Percentiles rank a stretch among this genome's conserved stretches.
These are phyloP conservation scores for Eutrigla gurnardus DNA, from an alignment of 2,797 vertebrate species.

Conservation along the genomic window DNA sequence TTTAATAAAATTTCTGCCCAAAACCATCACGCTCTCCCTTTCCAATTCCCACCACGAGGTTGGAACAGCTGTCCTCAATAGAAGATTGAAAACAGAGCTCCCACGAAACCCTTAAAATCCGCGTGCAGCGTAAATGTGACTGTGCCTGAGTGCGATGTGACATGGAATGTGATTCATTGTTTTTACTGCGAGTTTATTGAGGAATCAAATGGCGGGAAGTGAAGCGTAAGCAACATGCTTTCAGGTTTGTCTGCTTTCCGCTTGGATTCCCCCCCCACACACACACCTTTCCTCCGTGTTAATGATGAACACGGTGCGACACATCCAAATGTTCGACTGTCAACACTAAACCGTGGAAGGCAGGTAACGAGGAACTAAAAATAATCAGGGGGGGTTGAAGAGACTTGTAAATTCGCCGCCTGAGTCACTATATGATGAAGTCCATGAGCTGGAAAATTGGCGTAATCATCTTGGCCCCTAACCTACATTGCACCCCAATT, in stretches of 20 bases:
- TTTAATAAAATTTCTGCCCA: conserved; percentile 66
- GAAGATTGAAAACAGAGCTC: conserved; percentile 69
- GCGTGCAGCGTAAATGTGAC: conserved; percentile 37
- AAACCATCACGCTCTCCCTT: conserved; percentile 48
- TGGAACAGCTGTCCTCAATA: conserved; percentile 66
- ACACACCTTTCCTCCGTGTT: conserved; percentile 36
- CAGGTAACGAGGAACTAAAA: conserved; percentile 34
- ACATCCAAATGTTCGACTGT: conserved; percentile 55
- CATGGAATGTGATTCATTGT: conserved; percentile 64
- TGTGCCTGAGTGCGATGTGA: conserved; percentile 51
- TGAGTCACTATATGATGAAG: conserved; percentile 68
- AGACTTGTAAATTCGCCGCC: conserved; percentile 42
- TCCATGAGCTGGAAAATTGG: conserved; percentile 79
- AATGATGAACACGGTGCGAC: conserved; percentile 67
- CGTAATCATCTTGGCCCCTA: conserved; percentile 77
- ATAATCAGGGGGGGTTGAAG: conserved; percentile 5
- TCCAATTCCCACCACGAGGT: conserved; percentile 52
- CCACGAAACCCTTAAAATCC: conserved; percentile 34
- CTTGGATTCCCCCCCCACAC: conserved; percentile 33
- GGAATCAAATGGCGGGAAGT: conserved; percentile 60
- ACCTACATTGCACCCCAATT: conserved; percentile 68
- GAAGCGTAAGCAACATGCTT: conserved; percentile 60
- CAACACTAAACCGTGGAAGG: conserved; percentile 18
- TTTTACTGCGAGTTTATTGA: conserved; percentile 68
- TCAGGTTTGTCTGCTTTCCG: conserved; percentile 67